Evolutionary conservation across 2,888 invertebrate genomes (phyloP).

Genomic region (Heliconius ismenius): DNA sequence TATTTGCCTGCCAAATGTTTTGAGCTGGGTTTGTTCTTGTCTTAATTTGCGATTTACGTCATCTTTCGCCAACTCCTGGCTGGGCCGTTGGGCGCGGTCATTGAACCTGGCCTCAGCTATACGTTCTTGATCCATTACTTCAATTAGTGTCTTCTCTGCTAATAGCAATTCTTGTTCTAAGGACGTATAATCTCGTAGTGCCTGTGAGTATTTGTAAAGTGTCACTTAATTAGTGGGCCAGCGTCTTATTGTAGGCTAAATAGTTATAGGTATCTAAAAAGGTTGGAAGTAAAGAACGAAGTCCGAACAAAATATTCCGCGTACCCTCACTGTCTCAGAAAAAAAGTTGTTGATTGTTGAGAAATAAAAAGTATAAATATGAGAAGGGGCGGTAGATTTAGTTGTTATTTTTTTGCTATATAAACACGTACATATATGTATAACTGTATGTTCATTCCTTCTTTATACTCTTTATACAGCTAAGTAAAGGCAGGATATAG

Average conservation of each 20-base stretch:
- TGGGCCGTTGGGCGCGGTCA: constrained; percentile 85
- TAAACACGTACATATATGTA: too few relatives aligned
- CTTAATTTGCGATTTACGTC: constrained; percentile 84
- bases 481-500: too few relatives aligned
- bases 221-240: not conserved
- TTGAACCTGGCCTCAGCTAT: constrained; percentile 87
- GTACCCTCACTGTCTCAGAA: not conserved
- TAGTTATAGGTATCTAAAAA: too few relatives aligned
- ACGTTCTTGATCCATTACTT: constrained; percentile 86
- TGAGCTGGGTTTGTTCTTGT: constrained; percentile 83
- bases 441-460: too few relatives aligned
- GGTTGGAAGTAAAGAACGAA: too few relatives aligned
- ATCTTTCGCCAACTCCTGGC: constrained; percentile 85
- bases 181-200: constrained; percentile 85
- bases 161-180: constrained; percentile 85
- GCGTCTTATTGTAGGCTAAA: too few relatives aligned
- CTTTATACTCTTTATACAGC: too few relatives aligned
- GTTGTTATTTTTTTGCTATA: not conserved
- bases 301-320: not conserved
- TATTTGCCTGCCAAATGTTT: constrained; percentile 81
- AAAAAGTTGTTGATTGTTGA: not conserved
- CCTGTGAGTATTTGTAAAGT: constrained; percentile 59
- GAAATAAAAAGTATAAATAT: not conserved
- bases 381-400: not conserved
- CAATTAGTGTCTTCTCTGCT: constrained; percentile 85